Base-by-base conservation (phyloP, 2,797 vertebrate species). In the Florisuga fusca region DNA sequence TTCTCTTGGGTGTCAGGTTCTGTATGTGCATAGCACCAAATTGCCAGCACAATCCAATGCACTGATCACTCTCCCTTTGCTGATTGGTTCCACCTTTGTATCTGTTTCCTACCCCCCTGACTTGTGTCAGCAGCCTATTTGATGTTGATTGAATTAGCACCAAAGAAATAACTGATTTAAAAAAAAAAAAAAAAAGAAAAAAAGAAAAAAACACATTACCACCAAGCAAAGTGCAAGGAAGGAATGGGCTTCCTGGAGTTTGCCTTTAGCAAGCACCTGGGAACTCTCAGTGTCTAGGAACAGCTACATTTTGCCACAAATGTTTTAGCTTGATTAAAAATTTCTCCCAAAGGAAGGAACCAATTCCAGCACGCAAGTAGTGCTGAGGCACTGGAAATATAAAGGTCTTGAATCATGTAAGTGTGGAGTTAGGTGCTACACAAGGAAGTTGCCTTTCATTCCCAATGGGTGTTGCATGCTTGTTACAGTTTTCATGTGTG, bases 1-100 rank as follows among this genome's bases (percentile, higher is more conserved):
- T 74, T 50, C 93, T 90, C 75, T 67, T 45, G 88, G 87, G 96
- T 96, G 94, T 95, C 95, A 89, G 83, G 93, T 95, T 94, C 86
- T 95, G 59, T 79, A 51, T 66, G 72, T 91, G 90, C 9, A 9
- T 41, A 71, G 80, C 86, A 94, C 91, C 2, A 19, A 89, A 76
- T 71, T 89, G 80, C 92, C 82, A 46, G 74, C 38, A 26, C n/a
- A 69, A 41, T 50, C 88, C 81, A 53, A 15, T 10, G 57, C 3
- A 2, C 86, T 13, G 63, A 75, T 75, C 10, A 1, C 58, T 93
- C 74, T 87, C 68, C 75, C 54, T 67, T 43, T 5, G 1, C 84
- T 79, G 63, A 89, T 79, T 86, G 86, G 61, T 96, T 95, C 95
- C 94, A 93, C 92, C 86, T 90, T 95, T 82, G 33, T 46, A 63